Percentiles rank a stretch among this genome's conserved stretches.
phyloP scores from a whole-genome alignment of 1,140 invertebrate species.

The Heterodera schachtii region DNA sequence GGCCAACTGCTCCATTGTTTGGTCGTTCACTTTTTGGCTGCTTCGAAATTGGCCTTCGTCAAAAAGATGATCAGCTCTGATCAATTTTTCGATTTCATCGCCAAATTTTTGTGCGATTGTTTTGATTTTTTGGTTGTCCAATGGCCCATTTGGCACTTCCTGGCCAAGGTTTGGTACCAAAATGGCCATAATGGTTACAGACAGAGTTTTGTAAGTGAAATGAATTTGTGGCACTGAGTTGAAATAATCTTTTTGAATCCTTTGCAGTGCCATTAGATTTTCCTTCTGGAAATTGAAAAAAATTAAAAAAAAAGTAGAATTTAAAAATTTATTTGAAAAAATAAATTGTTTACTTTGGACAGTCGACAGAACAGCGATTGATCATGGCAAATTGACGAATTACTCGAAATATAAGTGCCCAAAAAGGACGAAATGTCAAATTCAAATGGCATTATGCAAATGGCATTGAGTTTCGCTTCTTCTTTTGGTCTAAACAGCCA shows the following conservation, averaged over 20 bases:
- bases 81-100: not conserved
- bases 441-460: not conserved
- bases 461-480: not conserved
- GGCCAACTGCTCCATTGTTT: not conserved
- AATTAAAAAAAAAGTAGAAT: too few relatives aligned
- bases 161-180: not conserved
- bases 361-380: not conserved
- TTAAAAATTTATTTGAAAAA: too few relatives aligned
- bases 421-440: not conserved
- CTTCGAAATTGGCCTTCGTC: not conserved
- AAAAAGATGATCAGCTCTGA: not conserved
- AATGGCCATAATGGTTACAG: not conserved
- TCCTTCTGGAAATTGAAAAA: not conserved
- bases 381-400: not conserved
- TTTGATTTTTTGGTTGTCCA: not conserved
- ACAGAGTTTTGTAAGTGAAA: not conserved
- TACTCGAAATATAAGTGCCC: not conserved
- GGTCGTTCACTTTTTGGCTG: not conserved
- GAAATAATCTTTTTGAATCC: not conserved
- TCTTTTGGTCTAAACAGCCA: not conserved
- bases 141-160: not conserved
- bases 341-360: not conserved
- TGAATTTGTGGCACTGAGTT: not conserved
- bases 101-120: not conserved
- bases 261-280: not conserved